Evolutionary conservation across 2,113 vertebrate species (phyloP).

Genomic region (Ovis canadensis): DNA sequence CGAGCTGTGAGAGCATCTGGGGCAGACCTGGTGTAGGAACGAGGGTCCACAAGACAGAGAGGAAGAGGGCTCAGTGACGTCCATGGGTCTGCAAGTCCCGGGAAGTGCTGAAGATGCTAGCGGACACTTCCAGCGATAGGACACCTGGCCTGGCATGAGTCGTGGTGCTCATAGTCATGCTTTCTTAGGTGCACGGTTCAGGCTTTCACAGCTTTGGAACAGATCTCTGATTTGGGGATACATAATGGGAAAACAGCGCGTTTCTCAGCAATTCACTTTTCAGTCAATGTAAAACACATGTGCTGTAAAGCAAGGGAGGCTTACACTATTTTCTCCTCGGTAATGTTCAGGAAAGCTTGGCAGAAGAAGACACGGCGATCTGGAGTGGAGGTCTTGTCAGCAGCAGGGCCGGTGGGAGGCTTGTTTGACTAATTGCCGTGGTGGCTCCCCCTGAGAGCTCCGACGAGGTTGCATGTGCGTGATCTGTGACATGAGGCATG

Average conservation of each 20-base stretch:
- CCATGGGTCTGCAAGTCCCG: too few relatives aligned
- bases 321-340: neutral
- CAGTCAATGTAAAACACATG: constrained; percentile 43
- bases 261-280: constrained; percentile 21
- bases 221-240: neutral
- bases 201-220: neutral
- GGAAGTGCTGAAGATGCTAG: neutral
- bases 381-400: neutral
- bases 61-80: fast-evolving
- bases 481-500: neutral
- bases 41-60: fast-evolving
- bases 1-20: neutral
- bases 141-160: neutral
- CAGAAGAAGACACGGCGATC: neutral
- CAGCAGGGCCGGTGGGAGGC: neutral
- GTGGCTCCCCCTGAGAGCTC: neutral
- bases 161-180: neutral
- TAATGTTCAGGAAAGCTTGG: neutral
- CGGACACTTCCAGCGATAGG: neutral
- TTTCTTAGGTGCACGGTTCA: neutral
- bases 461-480: neutral
- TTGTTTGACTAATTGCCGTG: neutral
- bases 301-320: neutral
- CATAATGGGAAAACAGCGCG: constrained; percentile 20
- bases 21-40: neutral